phyloP scores from a whole-genome alignment of 1,140 invertebrate genomes.

The Eumeta japonica region DNA sequence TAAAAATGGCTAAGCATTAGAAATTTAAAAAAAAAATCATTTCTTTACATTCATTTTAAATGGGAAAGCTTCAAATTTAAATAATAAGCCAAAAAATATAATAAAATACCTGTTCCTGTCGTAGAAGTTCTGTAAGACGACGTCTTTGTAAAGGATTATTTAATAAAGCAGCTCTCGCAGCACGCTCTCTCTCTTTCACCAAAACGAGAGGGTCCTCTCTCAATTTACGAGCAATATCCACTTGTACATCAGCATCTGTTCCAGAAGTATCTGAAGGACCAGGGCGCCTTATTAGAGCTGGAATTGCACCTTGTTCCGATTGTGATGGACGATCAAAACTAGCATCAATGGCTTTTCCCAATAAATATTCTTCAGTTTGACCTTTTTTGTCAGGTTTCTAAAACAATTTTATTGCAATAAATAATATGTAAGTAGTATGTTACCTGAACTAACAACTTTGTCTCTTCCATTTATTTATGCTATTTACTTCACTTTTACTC shows the following conservation, averaged over 20 bases:
- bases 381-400: slow-evolving; percentile 69
- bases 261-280: slow-evolving; percentile 48
- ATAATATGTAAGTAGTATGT: slow-evolving; percentile 4
- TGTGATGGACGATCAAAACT: slow-evolving; percentile 68
- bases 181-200: slow-evolving; percentile 83
- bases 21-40: too few species aligned
- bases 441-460: too few species aligned
- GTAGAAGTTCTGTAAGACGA: slow-evolving; percentile 75
- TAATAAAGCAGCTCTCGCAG: slow-evolving; percentile 74
- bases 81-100: slow-evolving; percentile 9
- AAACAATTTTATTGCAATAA: slow-evolving; percentile 15
- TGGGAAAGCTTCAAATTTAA: too few species aligned
- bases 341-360: slow-evolving; percentile 87
- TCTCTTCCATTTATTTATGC: too few species aligned
- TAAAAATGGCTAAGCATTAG: too few species aligned
- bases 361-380: slow-evolving; percentile 85
- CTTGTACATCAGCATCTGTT: slow-evolving; percentile 62
- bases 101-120: slow-evolving; percentile 57
- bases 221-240: slow-evolving; percentile 79
- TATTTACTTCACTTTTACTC: too few species aligned
- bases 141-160: slow-evolving; percentile 90
- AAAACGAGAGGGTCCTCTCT: slow-evolving; percentile 87
- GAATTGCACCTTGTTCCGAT: slow-evolving; percentile 71
- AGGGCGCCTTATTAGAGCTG: slow-evolving; percentile 70
- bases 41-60: too few species aligned